A percentile compares a stretch with the other conserved stretches of the same genome.
These are phyloP conservation scores for Takifugu flavidus DNA, from an alignment of 2,113 vertebrate genomes.

Conservation along the genomic window DNA sequence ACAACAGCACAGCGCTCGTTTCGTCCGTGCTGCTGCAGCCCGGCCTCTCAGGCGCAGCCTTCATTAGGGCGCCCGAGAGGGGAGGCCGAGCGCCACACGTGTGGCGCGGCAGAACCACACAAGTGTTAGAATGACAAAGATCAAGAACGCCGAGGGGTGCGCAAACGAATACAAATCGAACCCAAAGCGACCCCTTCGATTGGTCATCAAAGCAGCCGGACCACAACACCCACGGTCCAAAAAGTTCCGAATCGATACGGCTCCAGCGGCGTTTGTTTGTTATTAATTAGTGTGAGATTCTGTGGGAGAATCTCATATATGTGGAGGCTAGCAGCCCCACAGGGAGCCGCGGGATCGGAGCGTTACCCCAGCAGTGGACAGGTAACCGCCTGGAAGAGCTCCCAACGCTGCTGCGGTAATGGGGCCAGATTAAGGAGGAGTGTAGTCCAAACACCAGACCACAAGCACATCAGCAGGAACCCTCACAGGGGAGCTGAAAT, in stretches of 20 bases:
- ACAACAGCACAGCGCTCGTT: conserved; percentile 30
- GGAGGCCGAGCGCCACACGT: background rate
- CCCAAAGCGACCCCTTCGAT: conserved; percentile 31
- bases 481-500: conserved; percentile 52
- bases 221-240: conserved; percentile 30
- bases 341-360: conserved; percentile 25
- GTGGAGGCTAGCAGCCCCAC: background rate
- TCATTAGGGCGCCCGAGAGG: too few relatives aligned
- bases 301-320: conserved; percentile 27
- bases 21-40: conserved; percentile 17
- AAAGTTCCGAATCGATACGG: conserved; percentile 67
- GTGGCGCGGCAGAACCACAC: background rate
- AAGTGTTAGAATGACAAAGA: too few relatives aligned
- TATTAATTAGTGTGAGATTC: conserved; percentile 60
- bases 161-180: conserved; percentile 46
- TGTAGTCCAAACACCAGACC: conserved; percentile 45
- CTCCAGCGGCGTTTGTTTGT: conserved; percentile 46
- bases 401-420: conserved; percentile 25
- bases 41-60: conserved; percentile 7
- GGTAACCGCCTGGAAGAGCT: conserved; percentile 42
- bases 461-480: conserved; percentile 53
- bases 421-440: conserved; percentile 33
- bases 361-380: conserved; percentile 33
- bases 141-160: background rate
- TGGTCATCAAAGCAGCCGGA: conserved; percentile 26